A percentile compares a stretch with the other conserved stretches of the same genome.
Conservation (phyloP, 2,113 vertebrate species). For the Cinclus cinclus region DNA sequence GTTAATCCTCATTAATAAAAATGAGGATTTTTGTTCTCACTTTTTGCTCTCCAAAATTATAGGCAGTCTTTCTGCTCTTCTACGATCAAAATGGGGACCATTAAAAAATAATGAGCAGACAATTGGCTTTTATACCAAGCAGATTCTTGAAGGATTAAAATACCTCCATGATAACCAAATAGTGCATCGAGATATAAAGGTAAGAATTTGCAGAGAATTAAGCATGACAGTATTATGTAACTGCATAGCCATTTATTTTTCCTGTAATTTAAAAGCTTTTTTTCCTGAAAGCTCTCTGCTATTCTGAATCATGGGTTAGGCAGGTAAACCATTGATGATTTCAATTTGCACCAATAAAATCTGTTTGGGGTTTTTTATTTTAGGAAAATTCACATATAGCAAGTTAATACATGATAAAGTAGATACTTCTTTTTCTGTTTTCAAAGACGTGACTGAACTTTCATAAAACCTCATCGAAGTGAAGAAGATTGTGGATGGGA, state of each 20-base stretch:
- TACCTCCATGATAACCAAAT: conserved; percentile 99
- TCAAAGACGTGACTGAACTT: neutral
- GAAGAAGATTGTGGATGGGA: neutral
- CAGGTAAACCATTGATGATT: neutral
- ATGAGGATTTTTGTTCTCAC: neutral
- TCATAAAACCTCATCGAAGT: neutral
- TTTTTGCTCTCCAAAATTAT: conserved; percentile 7
- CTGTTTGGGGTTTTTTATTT: fast-evolving
- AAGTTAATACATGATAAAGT: neutral
- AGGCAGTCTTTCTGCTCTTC: conserved; percentile 97
- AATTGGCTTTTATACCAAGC: conserved; percentile 97
- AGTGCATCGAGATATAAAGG: conserved; percentile 98
- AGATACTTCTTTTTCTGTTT: neutral
- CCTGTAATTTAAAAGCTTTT: neutral
- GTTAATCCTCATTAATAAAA: no score
- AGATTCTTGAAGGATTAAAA: conserved; percentile 97
- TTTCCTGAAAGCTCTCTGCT: neutral
- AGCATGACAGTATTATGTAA: neutral
- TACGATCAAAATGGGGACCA: conserved; percentile 97
- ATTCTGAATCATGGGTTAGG: neutral
- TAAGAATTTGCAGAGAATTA: conserved; percentile 50
- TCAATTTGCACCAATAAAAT: neutral
- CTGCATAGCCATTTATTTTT: neutral
- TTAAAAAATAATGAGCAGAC: conserved; percentile 97
- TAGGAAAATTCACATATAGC: neutral